Conservation (phyloP, 2,888 invertebrate genomes). For the Nectonema munidae region DNA sequence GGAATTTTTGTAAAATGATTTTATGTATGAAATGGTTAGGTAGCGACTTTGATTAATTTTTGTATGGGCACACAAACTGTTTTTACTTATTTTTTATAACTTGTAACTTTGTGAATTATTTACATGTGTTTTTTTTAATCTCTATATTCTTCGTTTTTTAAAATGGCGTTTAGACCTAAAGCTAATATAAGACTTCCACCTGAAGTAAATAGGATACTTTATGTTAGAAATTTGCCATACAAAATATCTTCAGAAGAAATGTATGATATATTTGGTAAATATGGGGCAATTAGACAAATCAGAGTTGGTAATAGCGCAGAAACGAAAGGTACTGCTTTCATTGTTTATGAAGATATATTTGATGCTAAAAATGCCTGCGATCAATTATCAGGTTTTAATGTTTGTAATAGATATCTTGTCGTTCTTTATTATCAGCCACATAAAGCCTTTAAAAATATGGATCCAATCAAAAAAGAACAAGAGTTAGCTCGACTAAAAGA, state of each 20-base stretch:
- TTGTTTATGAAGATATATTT: slow-evolving; percentile 97
- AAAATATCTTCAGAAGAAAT: slow-evolving; percentile 98
- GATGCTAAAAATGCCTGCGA: slow-evolving; percentile 99
- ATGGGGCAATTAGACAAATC: slow-evolving; percentile 90
- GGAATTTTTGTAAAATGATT: too few species aligned
- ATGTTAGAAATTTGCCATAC: slow-evolving; percentile 80
- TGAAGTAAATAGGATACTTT: slow-evolving; percentile 81
- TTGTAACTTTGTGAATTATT: too few species aligned
- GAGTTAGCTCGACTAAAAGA: slow-evolving; percentile 27
- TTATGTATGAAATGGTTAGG: too few species aligned
- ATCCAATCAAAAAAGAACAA: slow-evolving; percentile 26
- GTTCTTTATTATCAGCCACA: slow-evolving; percentile 64
- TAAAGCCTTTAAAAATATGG: slow-evolving; percentile 27
- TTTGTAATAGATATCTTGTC: slow-evolving; percentile 90
- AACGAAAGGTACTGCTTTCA: slow-evolving; percentile 89
- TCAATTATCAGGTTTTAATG: slow-evolving; percentile 89
- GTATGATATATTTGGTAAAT: slow-evolving; percentile 99
- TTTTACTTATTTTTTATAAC: too few species aligned
- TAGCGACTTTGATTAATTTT: too few species aligned
- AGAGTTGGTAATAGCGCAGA: slow-evolving; percentile 87
- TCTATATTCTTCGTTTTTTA: too few species aligned
- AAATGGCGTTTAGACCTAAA: too few species aligned
- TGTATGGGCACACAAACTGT: too few species aligned
- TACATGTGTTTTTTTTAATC: too few species aligned
- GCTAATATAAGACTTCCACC: slow-evolving; percentile 74